Conservation (phyloP, 1,140 invertebrate species). For the Parasteatoda tepidariorum region DNA sequence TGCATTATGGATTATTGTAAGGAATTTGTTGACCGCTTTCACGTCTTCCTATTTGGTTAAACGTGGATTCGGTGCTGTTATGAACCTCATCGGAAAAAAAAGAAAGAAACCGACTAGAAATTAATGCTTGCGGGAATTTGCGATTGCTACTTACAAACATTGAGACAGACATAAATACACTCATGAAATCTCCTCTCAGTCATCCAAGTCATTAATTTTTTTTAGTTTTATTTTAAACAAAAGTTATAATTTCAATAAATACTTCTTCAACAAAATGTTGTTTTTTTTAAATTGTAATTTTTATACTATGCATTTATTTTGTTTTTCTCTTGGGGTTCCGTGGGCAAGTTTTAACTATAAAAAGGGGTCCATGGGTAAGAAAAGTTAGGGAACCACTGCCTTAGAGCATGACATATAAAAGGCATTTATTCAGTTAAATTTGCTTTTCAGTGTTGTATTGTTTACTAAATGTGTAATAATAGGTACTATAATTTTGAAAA, state of each 20-base stretch:
- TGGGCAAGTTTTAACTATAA: background rate
- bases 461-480: too few species aligned
- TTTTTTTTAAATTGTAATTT: background rate
- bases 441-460: too few species aligned
- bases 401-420: too few species aligned
- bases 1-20: background rate
- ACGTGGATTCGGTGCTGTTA: background rate
- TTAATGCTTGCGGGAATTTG: background rate
- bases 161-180: background rate
- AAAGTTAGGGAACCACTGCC: background rate
- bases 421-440: too few species aligned
- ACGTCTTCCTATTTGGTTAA: background rate
- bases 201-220: background rate
- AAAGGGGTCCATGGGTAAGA: background rate
- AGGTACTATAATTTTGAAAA: too few species aligned
- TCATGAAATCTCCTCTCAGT: background rate
- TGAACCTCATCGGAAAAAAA: background rate
- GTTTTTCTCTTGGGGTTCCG: background rate
- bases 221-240: background rate
- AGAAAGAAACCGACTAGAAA: background rate
- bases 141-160: background rate
- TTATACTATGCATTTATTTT: background rate
- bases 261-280: background rate
- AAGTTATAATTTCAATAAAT: conserved; percentile 5
- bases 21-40: background rate